Evolutionary conservation across 2,113 vertebrate species (phyloP), one percentile per base, ranked within the genome.

Genomic region (Saccopteryx bilineata): DNA sequence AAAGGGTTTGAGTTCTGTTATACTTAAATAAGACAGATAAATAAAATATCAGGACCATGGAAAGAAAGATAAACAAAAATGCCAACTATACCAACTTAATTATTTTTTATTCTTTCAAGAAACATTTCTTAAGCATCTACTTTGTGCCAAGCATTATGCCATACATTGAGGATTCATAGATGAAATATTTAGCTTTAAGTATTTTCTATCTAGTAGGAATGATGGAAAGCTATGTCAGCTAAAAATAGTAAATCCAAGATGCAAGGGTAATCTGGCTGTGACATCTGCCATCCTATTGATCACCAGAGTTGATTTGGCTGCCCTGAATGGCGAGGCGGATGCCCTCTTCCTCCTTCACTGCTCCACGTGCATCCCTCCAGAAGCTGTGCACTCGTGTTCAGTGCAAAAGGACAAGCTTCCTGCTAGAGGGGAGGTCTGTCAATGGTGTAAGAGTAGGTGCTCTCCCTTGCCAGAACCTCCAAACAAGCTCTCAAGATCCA

Each of bases 1-100:
- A 87, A 79, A 33, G 0, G 1, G 76, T 87, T 76, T 93, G 10
- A 26, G 60, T 31, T 76, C 39, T 65, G 2, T 56, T 71, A 89
- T 46, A 46, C 4, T 80, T 84, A 80, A 81, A 89, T 12, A 68
- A 18, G 33, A 72, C 61, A 88, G 68, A 76, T 50, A 85, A 95
- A 86, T 71, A 60, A 14, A 69, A 87, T 56, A 4, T 48, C 17
- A 75, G 50, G 18, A 63, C 11, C 31, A 68, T 48, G 18, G 21
- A 80, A 88, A 61, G 17, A 33, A 86, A 69, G 9, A 65, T n/a
- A 84, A 75, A 23, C 9, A 75, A 84, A 89, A 84, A 80, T 19
- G 1, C 13, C 31, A 74, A 87, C 26, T 17, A 33, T 18, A 4
- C 54, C 58, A 18, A 66, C 5, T 81, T 12, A 72, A 21, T 60